These are phyloP conservation scores for Achatina immaculata DNA, from an alignment of 1,140 invertebrate genomes.

Conservation along the genomic window DNA sequence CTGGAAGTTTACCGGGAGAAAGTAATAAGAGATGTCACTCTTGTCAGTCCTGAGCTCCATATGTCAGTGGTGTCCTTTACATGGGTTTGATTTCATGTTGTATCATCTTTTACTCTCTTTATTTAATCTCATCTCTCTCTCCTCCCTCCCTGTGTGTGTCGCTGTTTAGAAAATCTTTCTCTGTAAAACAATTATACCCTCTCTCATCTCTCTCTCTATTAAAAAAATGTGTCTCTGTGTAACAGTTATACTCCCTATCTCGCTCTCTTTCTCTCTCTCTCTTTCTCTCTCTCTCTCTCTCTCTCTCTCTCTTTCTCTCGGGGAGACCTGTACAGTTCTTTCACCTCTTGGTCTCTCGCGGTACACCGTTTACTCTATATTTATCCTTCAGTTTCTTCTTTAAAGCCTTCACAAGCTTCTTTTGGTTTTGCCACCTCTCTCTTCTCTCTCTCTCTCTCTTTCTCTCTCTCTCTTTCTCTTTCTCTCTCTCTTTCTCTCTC, in stretches of 20 bases:
- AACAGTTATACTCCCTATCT: not conserved
- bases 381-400: not conserved
- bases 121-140: not conserved
- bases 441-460: not conserved
- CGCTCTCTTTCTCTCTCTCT: not conserved
- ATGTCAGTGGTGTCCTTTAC: not conserved
- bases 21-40: not conserved
- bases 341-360: not conserved
- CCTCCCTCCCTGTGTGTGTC: no score
- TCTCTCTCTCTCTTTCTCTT: not conserved
- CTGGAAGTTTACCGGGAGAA: no score
- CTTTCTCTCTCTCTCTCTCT: slow-evolving; percentile 22
- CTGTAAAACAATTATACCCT: no score
- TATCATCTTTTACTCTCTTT: not conserved
- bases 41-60: not conserved
- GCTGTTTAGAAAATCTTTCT: no score
- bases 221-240: no score
- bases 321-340: not conserved
- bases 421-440: not conserved
- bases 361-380: not conserved
- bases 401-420: not conserved
- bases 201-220: no score
- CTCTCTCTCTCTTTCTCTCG: slow-evolving; percentile 33
- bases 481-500: not conserved
- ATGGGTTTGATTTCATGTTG: slow-evolving; percentile 1